Base-by-base conservation (phyloP, 2,797 vertebrate genomes). In the Melanotaenia trifasciata region DNA sequence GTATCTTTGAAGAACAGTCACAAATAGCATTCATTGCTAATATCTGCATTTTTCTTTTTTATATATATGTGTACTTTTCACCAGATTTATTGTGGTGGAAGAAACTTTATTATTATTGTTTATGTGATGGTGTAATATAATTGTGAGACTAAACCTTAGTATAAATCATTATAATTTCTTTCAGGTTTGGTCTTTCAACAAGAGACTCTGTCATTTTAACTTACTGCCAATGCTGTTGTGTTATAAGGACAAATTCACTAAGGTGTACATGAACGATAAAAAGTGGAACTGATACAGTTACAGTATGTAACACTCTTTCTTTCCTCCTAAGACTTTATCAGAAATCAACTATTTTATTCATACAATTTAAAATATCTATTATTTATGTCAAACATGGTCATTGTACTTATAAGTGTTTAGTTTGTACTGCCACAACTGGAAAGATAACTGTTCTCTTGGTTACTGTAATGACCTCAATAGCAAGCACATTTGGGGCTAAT, bases 391-490 rank as follows among this genome's bases (percentile, higher is more conserved):
- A 10, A 26, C 22, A 4, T 62, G 32, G 67, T 70, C 9, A 36
- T 67, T 72, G 24, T 65, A 62, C 50, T 45, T 5, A 5, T 18
- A 45, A 77, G 71, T 72, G 65, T 79, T 78, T 26, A 9, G 26
- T 75, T 63, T 76, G 24, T 36, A 14, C 9, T 69, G 14, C 30
- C 51, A 24, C 28, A 65, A 45, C 40, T 53, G 61, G 11, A 76
- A 54, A 59, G 1, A 63, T 9, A 28, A 7, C 26, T 53, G 30
- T 14, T 20, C 54, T 72, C 16, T 54, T 59, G 65, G 50, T 70
- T 65, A 28, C 3, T 73, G 36, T 70, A 74, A 64, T 45, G 13
- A 7, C 36, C 36, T 13, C 11, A 4, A 45, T 12, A 36, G 35
- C 35, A 36, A 11, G 35, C 35, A 13, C 12, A 13, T 38, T 3